A percentile compares a stretch with the other conserved stretches of the same genome.
phyloP scores from a whole-genome alignment of 2,113 vertebrate species.

The Syrrhaptes paradoxus region DNA sequence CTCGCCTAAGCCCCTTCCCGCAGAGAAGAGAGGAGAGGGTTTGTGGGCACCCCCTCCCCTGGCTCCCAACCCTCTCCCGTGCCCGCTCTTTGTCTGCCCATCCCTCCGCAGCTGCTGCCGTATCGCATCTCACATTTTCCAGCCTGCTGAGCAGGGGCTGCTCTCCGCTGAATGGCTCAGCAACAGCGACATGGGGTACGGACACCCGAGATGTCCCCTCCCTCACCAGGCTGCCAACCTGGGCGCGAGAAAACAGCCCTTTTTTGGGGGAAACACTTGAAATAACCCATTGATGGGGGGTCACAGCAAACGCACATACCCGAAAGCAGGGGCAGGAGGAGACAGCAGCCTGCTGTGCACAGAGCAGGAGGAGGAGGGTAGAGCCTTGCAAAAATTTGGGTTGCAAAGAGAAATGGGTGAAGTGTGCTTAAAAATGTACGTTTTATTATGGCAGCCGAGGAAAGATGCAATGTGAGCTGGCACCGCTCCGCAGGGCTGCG shows the following conservation, averaged over 20 bases:
- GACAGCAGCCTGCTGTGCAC: not conserved
- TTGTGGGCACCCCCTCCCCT: conserved; percentile 20
- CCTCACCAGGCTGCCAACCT: not conserved
- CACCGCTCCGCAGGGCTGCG: not conserved
- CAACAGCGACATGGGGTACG: not conserved
- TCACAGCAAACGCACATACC: not conserved
- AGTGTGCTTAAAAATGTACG: not conserved
- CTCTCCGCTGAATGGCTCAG: conserved; percentile 21
- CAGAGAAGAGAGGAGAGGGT: not conserved
- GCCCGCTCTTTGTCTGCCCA: conserved; percentile 68
- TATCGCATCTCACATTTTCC: conserved; percentile 74
- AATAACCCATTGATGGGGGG: not conserved
- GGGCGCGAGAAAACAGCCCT: accelerated
- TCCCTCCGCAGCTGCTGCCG: conserved; percentile 62
- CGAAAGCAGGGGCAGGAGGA: not conserved
- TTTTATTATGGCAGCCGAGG: not conserved
- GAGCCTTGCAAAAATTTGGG: not conserved
- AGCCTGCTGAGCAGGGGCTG: conserved; percentile 53
- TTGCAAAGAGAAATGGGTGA: not conserved
- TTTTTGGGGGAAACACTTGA: not conserved
- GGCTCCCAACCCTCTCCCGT: not conserved
- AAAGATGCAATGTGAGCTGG: conserved; percentile 6
- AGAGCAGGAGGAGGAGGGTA: not conserved
- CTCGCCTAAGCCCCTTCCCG: not conserved
- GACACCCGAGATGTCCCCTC: not conserved